Conservation (phyloP, 1,140 invertebrate species). For the Augochlora pura region DNA sequence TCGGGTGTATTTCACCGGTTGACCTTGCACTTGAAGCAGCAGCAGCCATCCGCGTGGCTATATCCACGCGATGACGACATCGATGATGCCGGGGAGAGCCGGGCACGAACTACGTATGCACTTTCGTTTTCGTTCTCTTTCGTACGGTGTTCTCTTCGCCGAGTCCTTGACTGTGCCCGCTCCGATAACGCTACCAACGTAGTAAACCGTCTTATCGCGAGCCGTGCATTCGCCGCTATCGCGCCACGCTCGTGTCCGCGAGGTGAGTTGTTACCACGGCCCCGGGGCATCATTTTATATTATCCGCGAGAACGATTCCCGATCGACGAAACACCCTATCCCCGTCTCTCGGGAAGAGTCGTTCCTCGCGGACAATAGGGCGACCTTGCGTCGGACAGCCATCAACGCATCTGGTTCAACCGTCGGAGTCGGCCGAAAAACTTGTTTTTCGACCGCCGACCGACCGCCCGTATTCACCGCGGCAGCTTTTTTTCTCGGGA, state of each 20-base stretch:
- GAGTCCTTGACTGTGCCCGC: constrained; percentile 39
- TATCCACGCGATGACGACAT: constrained; percentile 32
- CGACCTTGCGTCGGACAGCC: constrained; percentile 9
- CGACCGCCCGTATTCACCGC: neutral
- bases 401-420: constrained; percentile 5
- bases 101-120: neutral
- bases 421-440: constrained; percentile 20
- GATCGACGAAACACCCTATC: neutral
- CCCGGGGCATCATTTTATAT: neutral
- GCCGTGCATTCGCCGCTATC: constrained; percentile 17
- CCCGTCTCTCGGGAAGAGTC: too few relatives aligned
- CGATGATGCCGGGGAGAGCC: constrained; percentile 13
- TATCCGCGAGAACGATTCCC: constrained; percentile 14
- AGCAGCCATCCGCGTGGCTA: constrained; percentile 20
- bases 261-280: constrained; percentile 10
- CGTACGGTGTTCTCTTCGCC: neutral
- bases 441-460: constrained; percentile 36
- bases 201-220: constrained; percentile 37
- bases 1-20: neutral
- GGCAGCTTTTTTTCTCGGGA: constrained; percentile 6
- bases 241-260: neutral
- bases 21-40: constrained; percentile 44
- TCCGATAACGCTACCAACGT: constrained; percentile 34
- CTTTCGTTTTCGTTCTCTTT: constrained; percentile 45
- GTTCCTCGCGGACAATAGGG: constrained; percentile 4